Evolutionary conservation across 2,888 invertebrate species (phyloP).

Genomic region (Melieria crassipennis): DNA sequence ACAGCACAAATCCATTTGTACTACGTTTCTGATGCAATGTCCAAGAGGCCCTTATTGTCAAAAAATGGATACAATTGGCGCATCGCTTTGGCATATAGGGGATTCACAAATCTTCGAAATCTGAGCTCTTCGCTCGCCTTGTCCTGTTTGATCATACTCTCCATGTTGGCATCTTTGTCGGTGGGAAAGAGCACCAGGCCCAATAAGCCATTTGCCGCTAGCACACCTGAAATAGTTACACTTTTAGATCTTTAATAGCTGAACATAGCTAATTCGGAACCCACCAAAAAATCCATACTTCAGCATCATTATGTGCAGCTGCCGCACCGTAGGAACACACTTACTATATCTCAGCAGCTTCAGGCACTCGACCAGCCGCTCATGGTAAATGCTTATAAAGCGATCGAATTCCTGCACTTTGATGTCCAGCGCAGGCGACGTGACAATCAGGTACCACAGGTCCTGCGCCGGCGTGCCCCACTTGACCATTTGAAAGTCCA

Average conservation of each 20-base stretch:
- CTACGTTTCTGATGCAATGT: constrained; percentile 1
- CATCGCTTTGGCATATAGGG: constrained; percentile 54
- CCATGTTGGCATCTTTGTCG: constrained; percentile 52
- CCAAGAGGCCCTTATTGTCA: constrained; percentile 51
- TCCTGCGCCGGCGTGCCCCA: constrained; percentile 59
- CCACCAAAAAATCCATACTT: constrained; percentile 56
- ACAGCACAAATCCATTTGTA: too few relatives aligned
- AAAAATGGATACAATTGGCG: constrained; percentile 54
- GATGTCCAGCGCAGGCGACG: constrained; percentile 52
- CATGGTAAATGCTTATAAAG: constrained; percentile 56
- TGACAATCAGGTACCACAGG: constrained; percentile 54
- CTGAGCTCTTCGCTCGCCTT: constrained; percentile 48
- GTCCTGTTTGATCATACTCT: constrained; percentile 48
- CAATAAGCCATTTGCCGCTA: constrained; percentile 47
- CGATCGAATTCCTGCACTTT: constrained; percentile 55
- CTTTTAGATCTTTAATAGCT: background rate
- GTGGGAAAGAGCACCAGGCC: constrained; percentile 50
- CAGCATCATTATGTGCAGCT: constrained; percentile 53
- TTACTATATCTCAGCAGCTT: constrained; percentile 52
- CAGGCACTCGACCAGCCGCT: constrained; percentile 52
- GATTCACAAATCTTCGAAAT: constrained; percentile 47
- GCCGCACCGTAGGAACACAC: constrained; percentile 49
- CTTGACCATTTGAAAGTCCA: constrained; percentile 59
- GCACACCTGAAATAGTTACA: constrained; percentile 42
- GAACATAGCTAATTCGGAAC: constrained; percentile 15